These are phyloP conservation scores for Lathronympha strigana DNA, from an alignment of 2,888 invertebrate species.

Conservation along the genomic window DNA sequence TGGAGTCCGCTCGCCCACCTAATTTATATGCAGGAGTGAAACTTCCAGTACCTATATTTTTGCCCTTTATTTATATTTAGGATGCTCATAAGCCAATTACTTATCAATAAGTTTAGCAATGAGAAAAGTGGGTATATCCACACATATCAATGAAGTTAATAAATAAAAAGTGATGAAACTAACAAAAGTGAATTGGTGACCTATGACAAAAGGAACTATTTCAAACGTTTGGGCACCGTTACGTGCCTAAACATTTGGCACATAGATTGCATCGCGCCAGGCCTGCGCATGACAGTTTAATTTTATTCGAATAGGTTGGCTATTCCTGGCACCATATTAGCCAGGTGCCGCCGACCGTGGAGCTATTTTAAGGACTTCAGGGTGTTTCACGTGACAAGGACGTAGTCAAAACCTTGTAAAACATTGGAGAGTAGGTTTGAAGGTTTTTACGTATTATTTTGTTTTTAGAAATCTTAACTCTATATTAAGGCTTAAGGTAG, in stretches of 20 bases:
- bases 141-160: no score
- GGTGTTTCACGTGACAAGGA: background rate
- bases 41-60: no score
- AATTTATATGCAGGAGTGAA: no score
- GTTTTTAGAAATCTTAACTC: background rate
- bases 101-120: no score
- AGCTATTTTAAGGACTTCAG: slow-evolving; percentile 26
- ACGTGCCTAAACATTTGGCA: slow-evolving; percentile 24
- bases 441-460: background rate
- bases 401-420: background rate
- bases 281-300: slow-evolving; percentile 54
- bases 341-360: slow-evolving; percentile 13
- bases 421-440: background rate
- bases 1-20: no score
- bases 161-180: no score
- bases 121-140: no score
- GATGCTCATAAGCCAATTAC: no score
- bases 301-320: slow-evolving; percentile 50
- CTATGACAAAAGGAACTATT: background rate
- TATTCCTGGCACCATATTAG: slow-evolving; percentile 45
- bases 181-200: no score
- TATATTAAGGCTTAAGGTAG: background rate
- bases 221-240: slow-evolving; percentile 13
- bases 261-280: slow-evolving; percentile 44
- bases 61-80: no score